phyloP scores from a whole-genome alignment of 2,113 vertebrate genomes.

The Saguinus imperator region DNA sequence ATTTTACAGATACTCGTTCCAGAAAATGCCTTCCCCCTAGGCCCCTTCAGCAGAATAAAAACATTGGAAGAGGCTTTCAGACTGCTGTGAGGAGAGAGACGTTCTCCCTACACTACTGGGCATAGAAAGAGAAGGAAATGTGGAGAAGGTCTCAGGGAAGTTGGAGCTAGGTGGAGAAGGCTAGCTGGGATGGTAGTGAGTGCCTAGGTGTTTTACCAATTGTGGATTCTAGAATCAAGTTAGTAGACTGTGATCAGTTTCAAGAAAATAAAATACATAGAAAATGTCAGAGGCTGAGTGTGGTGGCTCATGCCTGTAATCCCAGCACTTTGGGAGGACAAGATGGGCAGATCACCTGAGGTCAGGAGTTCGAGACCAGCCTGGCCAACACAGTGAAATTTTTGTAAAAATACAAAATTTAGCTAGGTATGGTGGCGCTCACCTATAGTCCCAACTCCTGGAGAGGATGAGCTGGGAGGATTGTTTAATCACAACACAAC shows the following conservation, averaged over 20 bases:
- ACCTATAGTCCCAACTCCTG: too few species aligned
- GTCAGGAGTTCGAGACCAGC: background rate
- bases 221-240: background rate
- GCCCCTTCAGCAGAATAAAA: background rate
- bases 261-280: background rate
- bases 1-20: background rate
- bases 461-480: too few species aligned
- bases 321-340: too few species aligned
- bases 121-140: background rate
- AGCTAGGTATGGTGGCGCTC: background rate
- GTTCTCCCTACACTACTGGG: background rate
- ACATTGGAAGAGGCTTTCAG: background rate
- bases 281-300: background rate
- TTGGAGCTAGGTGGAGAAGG: background rate
- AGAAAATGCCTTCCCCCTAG: background rate
- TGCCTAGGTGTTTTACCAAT: background rate
- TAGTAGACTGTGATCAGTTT: background rate
- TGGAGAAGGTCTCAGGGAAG: background rate
- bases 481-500: too few species aligned
- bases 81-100: background rate
- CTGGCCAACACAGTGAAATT: background rate
- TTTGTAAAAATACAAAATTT: background rate
- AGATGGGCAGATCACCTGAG: too few species aligned
- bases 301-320: too few species aligned
- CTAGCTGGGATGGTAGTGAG: background rate